Conservation (phyloP, 2,113 vertebrate genomes). For the Crotalus helleri region DNA sequence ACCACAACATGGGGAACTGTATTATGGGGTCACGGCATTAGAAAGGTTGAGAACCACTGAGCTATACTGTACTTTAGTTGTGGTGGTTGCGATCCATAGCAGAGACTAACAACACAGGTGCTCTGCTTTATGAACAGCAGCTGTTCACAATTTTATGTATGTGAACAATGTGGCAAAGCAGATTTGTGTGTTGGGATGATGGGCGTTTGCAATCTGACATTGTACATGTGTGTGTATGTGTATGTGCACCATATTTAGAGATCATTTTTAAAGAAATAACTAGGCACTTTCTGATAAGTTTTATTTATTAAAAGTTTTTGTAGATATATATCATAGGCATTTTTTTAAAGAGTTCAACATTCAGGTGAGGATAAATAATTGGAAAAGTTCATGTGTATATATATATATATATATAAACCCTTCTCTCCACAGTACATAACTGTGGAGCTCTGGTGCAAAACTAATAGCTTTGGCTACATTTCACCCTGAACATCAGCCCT, state of each 20-base stretch:
- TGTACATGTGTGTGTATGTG: background rate
- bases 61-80: background rate
- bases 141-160: background rate
- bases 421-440: background rate
- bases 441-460: background rate
- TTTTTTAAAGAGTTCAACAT: background rate
- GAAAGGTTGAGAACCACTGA: background rate
- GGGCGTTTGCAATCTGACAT: background rate
- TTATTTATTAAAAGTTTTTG: background rate
- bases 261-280: background rate
- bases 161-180: background rate
- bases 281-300: background rate
- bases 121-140: background rate
- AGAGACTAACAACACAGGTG: background rate
- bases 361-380: background rate
- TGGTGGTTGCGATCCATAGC: background rate
- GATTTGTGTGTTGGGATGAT: background rate
- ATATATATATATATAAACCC: background rate
- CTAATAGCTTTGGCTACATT: background rate
- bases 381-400: background rate
- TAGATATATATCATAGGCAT: accelerated
- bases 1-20: too few relatives aligned
- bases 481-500: background rate
- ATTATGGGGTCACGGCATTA: too few relatives aligned
- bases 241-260: background rate